Conservation (phyloP, 2,797 vertebrate genomes). For the Schizopygopsis malacanthus region DNA sequence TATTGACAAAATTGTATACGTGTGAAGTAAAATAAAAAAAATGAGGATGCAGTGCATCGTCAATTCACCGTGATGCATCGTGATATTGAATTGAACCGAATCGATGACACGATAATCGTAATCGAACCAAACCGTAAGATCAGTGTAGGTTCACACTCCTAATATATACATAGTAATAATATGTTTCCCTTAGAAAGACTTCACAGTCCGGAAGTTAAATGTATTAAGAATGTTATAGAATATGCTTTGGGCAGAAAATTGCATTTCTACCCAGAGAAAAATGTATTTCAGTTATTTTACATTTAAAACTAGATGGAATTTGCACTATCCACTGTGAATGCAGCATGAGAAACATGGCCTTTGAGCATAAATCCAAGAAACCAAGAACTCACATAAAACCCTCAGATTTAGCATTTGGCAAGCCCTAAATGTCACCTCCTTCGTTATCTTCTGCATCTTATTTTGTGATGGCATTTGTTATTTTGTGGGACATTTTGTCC, state of each 20-base stretch:
- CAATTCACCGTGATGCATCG: no score
- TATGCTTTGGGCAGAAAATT: background rate
- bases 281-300: conserved; percentile 14
- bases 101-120: no score
- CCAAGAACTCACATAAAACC: conserved; percentile 36
- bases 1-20: no score
- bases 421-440: conserved; percentile 46
- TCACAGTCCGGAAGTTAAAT: background rate
- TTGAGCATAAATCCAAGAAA: conserved; percentile 38
- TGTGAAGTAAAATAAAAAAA: no score
- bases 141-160: no score
- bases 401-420: conserved; percentile 42
- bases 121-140: no score
- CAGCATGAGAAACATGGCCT: conserved; percentile 8
- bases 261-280: background rate
- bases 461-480: background rate
- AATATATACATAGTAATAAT: no score
- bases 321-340: background rate
- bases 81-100: no score
- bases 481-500: no score
- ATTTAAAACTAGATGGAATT: background rate
- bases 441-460: conserved; percentile 44
- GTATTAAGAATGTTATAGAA: background rate
- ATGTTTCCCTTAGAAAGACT: background rate
- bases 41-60: no score